A percentile compares a stretch with the other conserved stretches of the same genome.
phyloP scores from a whole-genome alignment of 2,888 invertebrate genomes.

The Encarsia formosa region DNA sequence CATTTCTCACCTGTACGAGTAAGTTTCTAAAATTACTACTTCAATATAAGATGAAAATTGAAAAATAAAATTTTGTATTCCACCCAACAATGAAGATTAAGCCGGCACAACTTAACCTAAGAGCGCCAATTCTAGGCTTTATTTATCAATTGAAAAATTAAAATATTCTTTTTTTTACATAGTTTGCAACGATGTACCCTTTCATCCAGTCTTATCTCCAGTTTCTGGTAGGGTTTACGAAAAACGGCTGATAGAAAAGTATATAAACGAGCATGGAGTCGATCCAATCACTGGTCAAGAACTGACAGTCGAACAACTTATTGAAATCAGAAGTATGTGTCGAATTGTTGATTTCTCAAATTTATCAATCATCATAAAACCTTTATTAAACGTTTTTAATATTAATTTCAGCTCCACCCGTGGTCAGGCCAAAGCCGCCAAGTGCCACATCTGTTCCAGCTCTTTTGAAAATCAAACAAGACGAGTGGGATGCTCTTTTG shows the following conservation, averaged over 20 bases:
- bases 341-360: neutral
- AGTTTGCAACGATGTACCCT: conserved; percentile 98
- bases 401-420: conserved; percentile 66
- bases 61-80: too few species aligned
- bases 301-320: conserved; percentile 78
- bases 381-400: too few species aligned
- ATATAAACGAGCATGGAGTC: conserved; percentile 90
- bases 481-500: conserved; percentile 99
- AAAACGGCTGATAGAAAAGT: conserved; percentile 91
- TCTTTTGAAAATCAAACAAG: conserved; percentile 80
- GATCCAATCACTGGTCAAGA: conserved; percentile 95
- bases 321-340: conserved; percentile 85
- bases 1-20: too few species aligned
- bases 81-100: too few species aligned
- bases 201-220: conserved; percentile 93
- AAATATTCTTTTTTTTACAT: conserved; percentile 35
- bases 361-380: neutral
- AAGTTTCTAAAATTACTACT: too few species aligned
- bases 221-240: conserved; percentile 96
- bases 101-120: conserved; percentile 19
- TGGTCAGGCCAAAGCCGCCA: conserved; percentile 94
- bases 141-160: too few species aligned
- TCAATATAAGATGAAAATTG: too few species aligned
- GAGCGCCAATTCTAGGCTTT: too few species aligned
- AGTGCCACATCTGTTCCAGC: conserved; percentile 98